phyloP scores from a whole-genome alignment of 2,888 invertebrate species.

The Hylaea fasciaria region DNA sequence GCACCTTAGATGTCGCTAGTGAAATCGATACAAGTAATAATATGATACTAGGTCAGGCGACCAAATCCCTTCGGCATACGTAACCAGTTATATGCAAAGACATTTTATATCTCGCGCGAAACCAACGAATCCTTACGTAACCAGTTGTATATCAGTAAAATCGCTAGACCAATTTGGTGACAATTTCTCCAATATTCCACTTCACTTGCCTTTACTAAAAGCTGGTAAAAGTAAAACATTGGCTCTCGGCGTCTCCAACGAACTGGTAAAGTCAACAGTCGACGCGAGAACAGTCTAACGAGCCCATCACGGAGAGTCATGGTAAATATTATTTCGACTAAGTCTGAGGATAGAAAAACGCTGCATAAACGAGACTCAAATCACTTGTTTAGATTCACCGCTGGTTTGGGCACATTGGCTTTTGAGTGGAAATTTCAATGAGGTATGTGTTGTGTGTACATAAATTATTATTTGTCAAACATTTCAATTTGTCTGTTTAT shows the following conservation, averaged over 20 bases:
- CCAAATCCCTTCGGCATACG: too few relatives aligned
- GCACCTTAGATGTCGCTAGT: too few relatives aligned
- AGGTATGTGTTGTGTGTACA: too few relatives aligned
- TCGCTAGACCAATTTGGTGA: conserved; percentile 9
- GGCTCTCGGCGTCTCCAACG: conserved; percentile 64
- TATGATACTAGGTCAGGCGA: too few relatives aligned
- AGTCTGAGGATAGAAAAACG: conserved; percentile 40
- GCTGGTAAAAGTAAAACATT: conserved; percentile 56
- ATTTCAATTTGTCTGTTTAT: too few relatives aligned
- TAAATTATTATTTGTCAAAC: too few relatives aligned
- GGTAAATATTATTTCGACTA: conserved; percentile 69
- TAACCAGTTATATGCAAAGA: too few relatives aligned
- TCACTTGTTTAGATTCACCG: neutral
- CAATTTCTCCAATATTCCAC: conserved; percentile 43
- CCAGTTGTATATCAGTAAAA: too few relatives aligned
- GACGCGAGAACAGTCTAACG: conserved; percentile 66
- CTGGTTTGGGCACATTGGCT: neutral
- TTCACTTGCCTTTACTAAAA: conserved; percentile 39
- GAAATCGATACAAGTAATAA: too few relatives aligned
- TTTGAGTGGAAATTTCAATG: too few relatives aligned
- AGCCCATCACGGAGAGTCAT: conserved; percentile 62
- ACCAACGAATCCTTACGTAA: too few relatives aligned
- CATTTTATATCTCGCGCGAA: too few relatives aligned
- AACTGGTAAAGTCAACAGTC: conserved; percentile 76
- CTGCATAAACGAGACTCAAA: neutral